Conservation (phyloP, 2,797 vertebrate species). For the Eulemur rubriventer region DNA sequence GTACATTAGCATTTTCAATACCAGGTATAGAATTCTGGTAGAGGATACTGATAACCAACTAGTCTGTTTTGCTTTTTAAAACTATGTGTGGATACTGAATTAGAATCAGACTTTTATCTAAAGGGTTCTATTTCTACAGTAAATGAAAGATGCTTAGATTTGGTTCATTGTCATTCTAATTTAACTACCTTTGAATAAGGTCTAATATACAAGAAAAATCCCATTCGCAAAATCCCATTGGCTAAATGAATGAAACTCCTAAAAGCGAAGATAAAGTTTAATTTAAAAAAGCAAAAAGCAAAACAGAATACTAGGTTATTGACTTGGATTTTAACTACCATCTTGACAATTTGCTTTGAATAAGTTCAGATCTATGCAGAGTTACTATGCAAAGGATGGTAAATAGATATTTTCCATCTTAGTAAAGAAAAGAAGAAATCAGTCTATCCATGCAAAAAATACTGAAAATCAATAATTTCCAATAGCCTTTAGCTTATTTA, state of each 20-base stretch:
- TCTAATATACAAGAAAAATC: background rate
- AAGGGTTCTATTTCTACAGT: background rate
- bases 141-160: conserved; percentile 2
- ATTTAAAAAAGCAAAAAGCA: background rate
- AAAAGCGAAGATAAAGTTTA: background rate
- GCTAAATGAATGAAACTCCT: background rate
- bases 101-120: background rate
- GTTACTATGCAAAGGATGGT: background rate
- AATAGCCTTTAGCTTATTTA: background rate
- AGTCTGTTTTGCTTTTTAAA: conserved; percentile 34
- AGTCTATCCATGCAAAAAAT: background rate
- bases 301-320: background rate
- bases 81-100: background rate
- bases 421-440: background rate
- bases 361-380: background rate
- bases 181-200: background rate
- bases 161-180: background rate
- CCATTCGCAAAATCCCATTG: background rate
- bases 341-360: background rate
- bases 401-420: background rate
- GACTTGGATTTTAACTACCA: background rate
- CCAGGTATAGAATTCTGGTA: background rate
- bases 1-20: background rate
- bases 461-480: background rate
- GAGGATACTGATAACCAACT: background rate